Percentiles rank a stretch among this genome's conserved stretches.
phyloP scores from a whole-genome alignment of 2,888 invertebrate genomes.

The Sinodicranocentrus sp. region DNA sequence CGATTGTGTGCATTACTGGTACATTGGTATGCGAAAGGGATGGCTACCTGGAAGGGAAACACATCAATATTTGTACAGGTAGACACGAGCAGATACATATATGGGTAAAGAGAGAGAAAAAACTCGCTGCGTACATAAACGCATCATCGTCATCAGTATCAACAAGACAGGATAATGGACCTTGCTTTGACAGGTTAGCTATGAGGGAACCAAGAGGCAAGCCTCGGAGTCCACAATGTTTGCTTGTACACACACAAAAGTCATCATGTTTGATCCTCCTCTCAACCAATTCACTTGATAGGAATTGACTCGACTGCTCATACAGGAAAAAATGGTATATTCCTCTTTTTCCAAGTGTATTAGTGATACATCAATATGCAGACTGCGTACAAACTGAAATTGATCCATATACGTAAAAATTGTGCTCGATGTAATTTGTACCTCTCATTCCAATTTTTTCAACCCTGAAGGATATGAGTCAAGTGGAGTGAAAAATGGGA shows the following conservation, averaged over 20 bases:
- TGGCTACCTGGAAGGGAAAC: constrained; percentile 52
- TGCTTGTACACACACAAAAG: neutral
- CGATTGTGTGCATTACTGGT: constrained; percentile 53
- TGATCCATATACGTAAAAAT: constrained; percentile 54
- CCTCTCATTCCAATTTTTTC: constrained; percentile 27
- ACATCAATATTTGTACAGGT: constrained; percentile 48
- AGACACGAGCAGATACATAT: constrained; percentile 25
- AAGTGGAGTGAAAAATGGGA: constrained; percentile 60
- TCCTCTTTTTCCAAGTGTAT: neutral
- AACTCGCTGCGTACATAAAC: constrained; percentile 38
- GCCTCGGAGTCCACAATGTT: neutral
- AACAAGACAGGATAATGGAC: constrained; percentile 52
- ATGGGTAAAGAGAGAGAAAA: constrained; percentile 23
- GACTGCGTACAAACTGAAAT: constrained; percentile 45
- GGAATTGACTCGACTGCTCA: neutral
- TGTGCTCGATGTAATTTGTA: constrained; percentile 53
- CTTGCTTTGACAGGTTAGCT: constrained; percentile 57
- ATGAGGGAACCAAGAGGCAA: neutral
- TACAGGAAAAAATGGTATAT: too few relatives aligned
- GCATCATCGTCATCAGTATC: constrained; percentile 34
- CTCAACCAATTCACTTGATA: neutral
- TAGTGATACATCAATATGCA: constrained; percentile 37
- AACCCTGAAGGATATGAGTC: constrained; percentile 47
- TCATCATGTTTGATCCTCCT: constrained; percentile 3
- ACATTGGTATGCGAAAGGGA: constrained; percentile 45